Base-by-base conservation (phyloP, 2,113 vertebrate genomes). In the Takifugu bimaculatus region DNA sequence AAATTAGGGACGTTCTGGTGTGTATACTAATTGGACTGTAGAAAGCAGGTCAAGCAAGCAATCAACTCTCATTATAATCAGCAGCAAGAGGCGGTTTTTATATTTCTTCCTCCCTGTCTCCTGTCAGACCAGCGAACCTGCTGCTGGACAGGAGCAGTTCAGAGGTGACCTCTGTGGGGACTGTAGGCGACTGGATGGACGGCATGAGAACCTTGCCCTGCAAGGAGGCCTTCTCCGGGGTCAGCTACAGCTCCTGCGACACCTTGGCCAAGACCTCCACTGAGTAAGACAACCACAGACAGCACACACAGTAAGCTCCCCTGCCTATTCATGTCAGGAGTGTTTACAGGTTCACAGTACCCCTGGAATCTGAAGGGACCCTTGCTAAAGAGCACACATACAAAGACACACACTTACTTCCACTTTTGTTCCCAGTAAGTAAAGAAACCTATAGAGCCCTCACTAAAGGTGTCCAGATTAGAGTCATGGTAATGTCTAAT, bases 231-330 rank as follows among this genome's bases (percentile, higher is more conserved):
- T 97, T 98, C 85, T 94, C 93, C 0, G 96, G 96, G 0, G 93
- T 98, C 76, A 93, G 96, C 81, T 99, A 99, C 87, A 98, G 93
- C 73, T 96, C 96, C 65, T 97, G 95, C 60, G 94, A 99, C 73
- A 97, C 95, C 27, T 92, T 99, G 85, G 94, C 96, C 90, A 99
- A 99, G 89, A 94, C 96, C 69, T 94, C 95, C 72, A 93, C 93
- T 67, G 95, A 99, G 96, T 98, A 94, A 97, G 95, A 80, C 51
- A 64, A 55, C 58, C 57, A 57, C 62, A 79, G 68, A 65, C 60
- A 58, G 63, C 66, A 72, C 54, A 70, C 65, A 68, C 57, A 60
- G 56, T 54, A 61, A 50, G 47, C 26, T 58, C 25, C 59, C 61
- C 72, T 75, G 65, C 57, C 65, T 44, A 75, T 84, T 80, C 67